These are phyloP conservation scores for Desmophyllum pertusum DNA, from an alignment of 92 coral and sea anemone species.

Conservation along the genomic window DNA sequence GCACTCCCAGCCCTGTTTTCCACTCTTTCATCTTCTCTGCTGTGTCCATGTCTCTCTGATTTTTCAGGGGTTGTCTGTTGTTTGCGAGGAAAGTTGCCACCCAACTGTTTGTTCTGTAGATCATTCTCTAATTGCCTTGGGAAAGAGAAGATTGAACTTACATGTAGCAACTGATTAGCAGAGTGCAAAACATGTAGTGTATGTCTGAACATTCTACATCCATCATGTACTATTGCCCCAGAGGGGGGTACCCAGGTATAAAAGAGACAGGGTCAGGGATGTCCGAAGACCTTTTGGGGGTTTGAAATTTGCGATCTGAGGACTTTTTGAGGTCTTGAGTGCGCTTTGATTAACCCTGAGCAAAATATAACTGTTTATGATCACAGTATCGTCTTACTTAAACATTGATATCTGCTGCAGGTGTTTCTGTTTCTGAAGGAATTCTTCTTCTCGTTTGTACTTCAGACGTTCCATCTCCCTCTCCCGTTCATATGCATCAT, in stretches of 20 bases:
- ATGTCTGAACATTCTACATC: not conserved
- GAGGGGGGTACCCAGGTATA: too few relatives aligned
- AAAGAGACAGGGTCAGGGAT: too few relatives aligned
- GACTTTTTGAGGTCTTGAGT: too few relatives aligned
- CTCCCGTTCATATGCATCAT: slow-evolving; percentile 58
- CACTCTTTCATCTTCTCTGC: slow-evolving; percentile 34
- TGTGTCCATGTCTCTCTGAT: slow-evolving; percentile 23
- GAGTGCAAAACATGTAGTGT: not conserved
- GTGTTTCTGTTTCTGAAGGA: slow-evolving; percentile 64
- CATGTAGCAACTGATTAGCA: too few relatives aligned
- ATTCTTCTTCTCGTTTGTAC: slow-evolving; percentile 65
- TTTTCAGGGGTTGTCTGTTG: slow-evolving; percentile 23
- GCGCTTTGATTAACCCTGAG: not conserved
- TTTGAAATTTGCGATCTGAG: too few relatives aligned
- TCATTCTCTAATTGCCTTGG: slow-evolving; percentile 33
- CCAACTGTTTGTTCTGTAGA: slow-evolving; percentile 21
- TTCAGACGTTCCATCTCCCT: slow-evolving; percentile 69
- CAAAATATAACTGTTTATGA: not conserved
- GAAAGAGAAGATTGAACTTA: not conserved
- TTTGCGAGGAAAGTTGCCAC: slow-evolving; percentile 35
- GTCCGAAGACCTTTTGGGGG: too few relatives aligned
- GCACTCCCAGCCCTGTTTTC: slow-evolving; percentile 23
- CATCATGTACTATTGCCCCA: not conserved
- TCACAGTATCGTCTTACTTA: slow-evolving; percentile 50
- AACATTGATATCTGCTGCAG: slow-evolving; percentile 69